Base-by-base conservation (phyloP, 2,113 vertebrate genomes). In the Onychorhynchus coronatus region DNA sequence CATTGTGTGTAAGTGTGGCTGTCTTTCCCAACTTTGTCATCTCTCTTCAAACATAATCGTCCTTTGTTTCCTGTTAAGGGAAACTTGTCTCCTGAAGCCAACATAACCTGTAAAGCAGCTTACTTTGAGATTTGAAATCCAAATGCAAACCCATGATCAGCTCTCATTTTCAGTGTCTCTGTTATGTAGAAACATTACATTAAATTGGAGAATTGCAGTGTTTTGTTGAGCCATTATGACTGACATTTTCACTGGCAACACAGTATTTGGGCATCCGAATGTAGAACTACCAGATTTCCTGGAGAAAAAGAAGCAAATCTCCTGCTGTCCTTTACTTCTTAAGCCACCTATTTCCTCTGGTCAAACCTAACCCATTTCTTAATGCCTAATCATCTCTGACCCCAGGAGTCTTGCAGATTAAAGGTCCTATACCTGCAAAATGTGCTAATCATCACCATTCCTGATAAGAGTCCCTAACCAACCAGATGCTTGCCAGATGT, bases 401-500 rank as follows among this genome's bases (percentile, higher is more conserved):
- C 15, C 25, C n/a, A 63, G 25, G 17, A 67, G 21, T 71, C 76
- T n/a, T 62, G 37, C 31, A 91, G 49, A 92, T 78, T 94, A 89
- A 94, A 75, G 33, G 44, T 91, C 62, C 49, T 65, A 44, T 86
- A 95, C 83, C 90, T 96, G 73, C 78, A 85, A 93, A 95, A 80
- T 39, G 9, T 49, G 35, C 39, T 88, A 86, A 89, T 42, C 50
- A 37, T 37, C 41, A 41, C 25, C 28, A 37, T 80, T 89, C 28
- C 72, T 84, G 72, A 71, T 55, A 91, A 74, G 71, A 95, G 35
- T 59, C 44, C 31, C 21, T 31, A 92, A 1, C 23, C n/a, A 92
- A 1, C 28, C 93, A 97, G 85, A 71, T 94, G 93, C 56, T 88
- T 86, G 59, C 91, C 91, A 96, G 88, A 94, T 96, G 93, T 88